Evolutionary conservation across 2,888 invertebrate genomes (phyloP).

Genomic region (Eudiplozoon nipponicum): DNA sequence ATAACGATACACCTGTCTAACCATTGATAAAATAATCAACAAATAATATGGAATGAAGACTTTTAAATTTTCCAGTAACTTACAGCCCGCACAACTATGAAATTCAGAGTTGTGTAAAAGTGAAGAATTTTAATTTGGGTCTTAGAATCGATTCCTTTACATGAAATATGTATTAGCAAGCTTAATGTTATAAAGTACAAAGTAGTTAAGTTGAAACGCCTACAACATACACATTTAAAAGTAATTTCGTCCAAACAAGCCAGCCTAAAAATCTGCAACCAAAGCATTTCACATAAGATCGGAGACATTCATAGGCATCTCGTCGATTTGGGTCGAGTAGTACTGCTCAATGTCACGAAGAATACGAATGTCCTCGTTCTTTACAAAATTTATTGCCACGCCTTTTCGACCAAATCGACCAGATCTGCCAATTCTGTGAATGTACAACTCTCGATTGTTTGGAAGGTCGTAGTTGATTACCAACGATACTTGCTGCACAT

Average conservation of each 20-base stretch:
- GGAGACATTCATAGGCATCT: slow-evolving; percentile 50
- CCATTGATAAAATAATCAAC: too few relatives aligned
- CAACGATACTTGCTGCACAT: slow-evolving; percentile 69
- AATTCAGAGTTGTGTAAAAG: too few relatives aligned
- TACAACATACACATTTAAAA: too few relatives aligned
- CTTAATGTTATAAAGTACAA: slow-evolving; percentile 96
- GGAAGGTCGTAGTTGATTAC: slow-evolving; percentile 97
- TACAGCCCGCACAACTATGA: too few relatives aligned
- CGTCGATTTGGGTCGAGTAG: slow-evolving; percentile 95
- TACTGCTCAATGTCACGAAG: slow-evolving; percentile 95
- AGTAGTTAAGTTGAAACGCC: slow-evolving; percentile 62
- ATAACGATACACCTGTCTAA: too few relatives aligned
- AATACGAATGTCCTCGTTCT: slow-evolving; percentile 92
- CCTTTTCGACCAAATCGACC: slow-evolving; percentile 91
- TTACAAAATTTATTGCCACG: slow-evolving; percentile 96
- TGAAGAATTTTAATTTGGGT: too few relatives aligned
- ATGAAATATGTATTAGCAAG: slow-evolving; percentile 74
- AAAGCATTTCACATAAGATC: slow-evolving; percentile 11
- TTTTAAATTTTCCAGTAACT: too few relatives aligned
- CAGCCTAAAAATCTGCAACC: slow-evolving; percentile 28
- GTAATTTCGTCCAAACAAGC: too few relatives aligned
- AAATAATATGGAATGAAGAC: too few relatives aligned
- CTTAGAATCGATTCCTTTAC: slow-evolving; percentile 98
- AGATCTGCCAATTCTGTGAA: slow-evolving; percentile 86
- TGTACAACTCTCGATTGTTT: slow-evolving; percentile 93